Percentiles rank a stretch among this genome's conserved stretches.
Conservation (phyloP, 1,140 invertebrate genomes). For the Musca vetustissima region DNA sequence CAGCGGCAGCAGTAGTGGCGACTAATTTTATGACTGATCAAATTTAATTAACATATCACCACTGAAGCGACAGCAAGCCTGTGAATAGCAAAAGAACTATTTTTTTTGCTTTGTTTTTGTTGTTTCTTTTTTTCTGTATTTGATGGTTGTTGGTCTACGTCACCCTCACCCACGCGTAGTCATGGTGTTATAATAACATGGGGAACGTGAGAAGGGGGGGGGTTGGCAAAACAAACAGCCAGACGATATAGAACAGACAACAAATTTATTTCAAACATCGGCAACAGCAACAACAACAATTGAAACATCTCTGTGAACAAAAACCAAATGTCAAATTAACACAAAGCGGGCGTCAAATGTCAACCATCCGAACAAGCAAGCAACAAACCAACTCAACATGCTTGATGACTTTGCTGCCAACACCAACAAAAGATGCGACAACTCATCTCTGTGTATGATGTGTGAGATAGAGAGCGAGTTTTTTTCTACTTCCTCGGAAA, state of each 20-base stretch:
- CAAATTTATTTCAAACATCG: background rate
- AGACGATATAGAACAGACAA: background rate
- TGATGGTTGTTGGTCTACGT: background rate
- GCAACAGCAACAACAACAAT: background rate
- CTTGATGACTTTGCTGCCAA: too few species aligned
- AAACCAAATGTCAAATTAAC: background rate
- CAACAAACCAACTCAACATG: too few species aligned
- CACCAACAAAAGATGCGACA: too few species aligned
- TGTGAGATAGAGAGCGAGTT: too few species aligned
- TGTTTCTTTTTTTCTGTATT: background rate
- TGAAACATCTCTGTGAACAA: background rate
- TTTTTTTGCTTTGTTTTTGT: background rate
- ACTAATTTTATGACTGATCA: slow-evolving; percentile 17
- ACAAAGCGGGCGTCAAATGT: slow-evolving; percentile 12
- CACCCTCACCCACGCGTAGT: background rate
- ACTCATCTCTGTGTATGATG: too few species aligned
- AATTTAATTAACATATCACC: slow-evolving; percentile 16
- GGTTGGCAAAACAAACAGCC: background rate
- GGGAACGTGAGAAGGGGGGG: background rate
- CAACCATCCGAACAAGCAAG: background rate
- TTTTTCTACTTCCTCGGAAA: too few species aligned
- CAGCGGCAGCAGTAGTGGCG: background rate
- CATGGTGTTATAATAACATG: background rate
- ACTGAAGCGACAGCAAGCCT: too few species aligned
- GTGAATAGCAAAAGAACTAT: background rate